Base-by-base conservation (phyloP, 2,888 invertebrate species). In the Drosophila percnosoma region DNA sequence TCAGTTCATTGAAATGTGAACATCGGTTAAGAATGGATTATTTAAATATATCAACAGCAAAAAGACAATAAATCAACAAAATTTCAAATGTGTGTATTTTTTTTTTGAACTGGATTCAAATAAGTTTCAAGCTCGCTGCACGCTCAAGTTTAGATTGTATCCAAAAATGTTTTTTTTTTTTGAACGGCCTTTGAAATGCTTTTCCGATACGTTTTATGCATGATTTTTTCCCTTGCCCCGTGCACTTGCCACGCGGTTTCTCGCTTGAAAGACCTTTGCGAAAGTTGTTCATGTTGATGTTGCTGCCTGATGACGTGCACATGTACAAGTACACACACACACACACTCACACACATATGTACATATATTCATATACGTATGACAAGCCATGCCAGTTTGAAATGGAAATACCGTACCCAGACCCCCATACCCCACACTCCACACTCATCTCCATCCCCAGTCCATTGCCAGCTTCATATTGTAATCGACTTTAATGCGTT, bases 401-500 rank as follows among this genome's bases (percentile, higher is more conserved):
- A 65, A 68, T 36, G 65, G 55, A 75, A 68, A 55, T 67, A 42
- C 53, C 27, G 57, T 18, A n/a, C 38, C 59, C 60, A 18, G 18
- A 40, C 58, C 15, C 27, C 27, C 18, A 24, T 10, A 18, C 15
- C 15, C 18, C 34, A 33, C 15, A 11, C 10, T 29, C 13, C 54
- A 7, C 18, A 18, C 34, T 18, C 49, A 18, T 27, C 29, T 2
- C 18, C 29, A n/a, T n/a, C 11, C 38, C 27, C 18, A 15, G 10
- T 21, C 11, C 58, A 31, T 51, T 52, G 65, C 34, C 74, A 79
- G 80, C 80, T 79, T 84, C 87, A 83, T 91, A 91, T 92, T 92
- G 92, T 93, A 93, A 93, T 93, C 92, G 92, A 92, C 92, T 93
- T 92, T 93, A 93, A 93, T 93, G 93, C 93, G 92, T 93, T 92